Conservation (phyloP, 2,888 invertebrate species). For the Pristionchus arcanus region DNA sequence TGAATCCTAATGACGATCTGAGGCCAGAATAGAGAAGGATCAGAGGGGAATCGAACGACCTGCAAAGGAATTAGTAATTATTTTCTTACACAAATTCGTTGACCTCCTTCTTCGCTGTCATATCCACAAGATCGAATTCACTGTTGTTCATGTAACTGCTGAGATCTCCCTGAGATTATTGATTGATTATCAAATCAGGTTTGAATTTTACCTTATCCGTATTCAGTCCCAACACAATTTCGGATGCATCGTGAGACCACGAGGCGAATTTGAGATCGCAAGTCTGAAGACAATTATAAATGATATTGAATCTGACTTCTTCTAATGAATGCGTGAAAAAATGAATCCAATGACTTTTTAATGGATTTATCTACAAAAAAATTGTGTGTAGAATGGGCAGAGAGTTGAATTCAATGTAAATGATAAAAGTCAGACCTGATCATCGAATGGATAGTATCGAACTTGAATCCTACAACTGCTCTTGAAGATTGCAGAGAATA, state of each 20-base stretch:
- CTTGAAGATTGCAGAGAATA: slow-evolving; percentile 83
- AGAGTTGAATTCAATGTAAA: background rate
- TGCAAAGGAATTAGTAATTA: slow-evolving; percentile 33
- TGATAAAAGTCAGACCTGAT: slow-evolving; percentile 71
- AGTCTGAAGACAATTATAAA: slow-evolving; percentile 77
- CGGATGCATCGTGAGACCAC: slow-evolving; percentile 82
- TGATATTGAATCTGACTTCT: too few species aligned
- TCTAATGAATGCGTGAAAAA: too few species aligned
- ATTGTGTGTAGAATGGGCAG: too few species aligned
- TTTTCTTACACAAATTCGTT: background rate
- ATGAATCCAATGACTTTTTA: too few species aligned
- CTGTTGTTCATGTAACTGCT: slow-evolving; percentile 94
- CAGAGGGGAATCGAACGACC: slow-evolving; percentile 71
- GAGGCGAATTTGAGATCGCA: slow-evolving; percentile 83
- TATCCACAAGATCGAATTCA: slow-evolving; percentile 87
- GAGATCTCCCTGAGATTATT: slow-evolving; percentile 84
- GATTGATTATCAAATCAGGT: background rate
- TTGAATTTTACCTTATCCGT: slow-evolving; percentile 82
- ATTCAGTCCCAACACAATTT: slow-evolving; percentile 85
- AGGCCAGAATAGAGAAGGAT: slow-evolving; percentile 80
- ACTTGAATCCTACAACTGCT: slow-evolving; percentile 83
- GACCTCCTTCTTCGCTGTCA: slow-evolving; percentile 79
- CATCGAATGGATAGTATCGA: slow-evolving; percentile 83
- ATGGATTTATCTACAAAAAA: too few species aligned
- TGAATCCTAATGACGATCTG: slow-evolving; percentile 82